Base-by-base conservation (phyloP, 2,113 vertebrate genomes). In the Campylorhamphus procurvoides region DNA sequence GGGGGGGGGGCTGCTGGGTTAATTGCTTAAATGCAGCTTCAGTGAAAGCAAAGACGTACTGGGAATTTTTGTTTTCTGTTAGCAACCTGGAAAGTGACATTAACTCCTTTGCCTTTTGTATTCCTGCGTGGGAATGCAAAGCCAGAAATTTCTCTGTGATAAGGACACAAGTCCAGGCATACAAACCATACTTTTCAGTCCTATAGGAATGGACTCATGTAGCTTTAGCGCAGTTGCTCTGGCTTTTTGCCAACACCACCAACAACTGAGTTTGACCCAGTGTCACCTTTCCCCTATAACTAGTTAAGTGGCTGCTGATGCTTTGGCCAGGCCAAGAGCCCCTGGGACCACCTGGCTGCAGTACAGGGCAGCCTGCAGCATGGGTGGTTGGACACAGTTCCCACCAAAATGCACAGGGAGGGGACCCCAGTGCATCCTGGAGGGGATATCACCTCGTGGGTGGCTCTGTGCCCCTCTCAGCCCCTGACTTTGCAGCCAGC, bases 331-430 rank as follows among this genome's bases (percentile, higher is more conserved):
- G 56, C 47, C 20, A 39, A 71, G 75, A 77, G 15, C 29, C 63
- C 58, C 12, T 0, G 1, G 44, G 67, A 77, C 12, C 0, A 1
- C 16, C 24, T 14, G 31, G 31, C 44, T 68, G 47, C 33, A 29
- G 31, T 19, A 13, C 14, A 13, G 12, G 33, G 17, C 71, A 75
- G 28, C 23, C 31, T 40, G 56, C 50, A 47, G 37, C 16, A 7
- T 0, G 1, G 16, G 8, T 1, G 0, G 27, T 16, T 62, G 39
- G 42, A 31, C 20, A 17, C 7, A 0, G 0, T 31, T 89, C 15
- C 74, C 24, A 64, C 18, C 44, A 27, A 5, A 3, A 1, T 1
- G 1, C 8, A 27, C 50, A 39, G 23, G 44, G 20, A 87, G 8
- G 14, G 4, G 7, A 31, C 7, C 27, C 25, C 0, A 2, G 42